A percentile compares a stretch with the other conserved stretches of the same genome.
Conservation (phyloP, 2,113 vertebrate genomes). For the Heloderma charlesbogerti region DNA sequence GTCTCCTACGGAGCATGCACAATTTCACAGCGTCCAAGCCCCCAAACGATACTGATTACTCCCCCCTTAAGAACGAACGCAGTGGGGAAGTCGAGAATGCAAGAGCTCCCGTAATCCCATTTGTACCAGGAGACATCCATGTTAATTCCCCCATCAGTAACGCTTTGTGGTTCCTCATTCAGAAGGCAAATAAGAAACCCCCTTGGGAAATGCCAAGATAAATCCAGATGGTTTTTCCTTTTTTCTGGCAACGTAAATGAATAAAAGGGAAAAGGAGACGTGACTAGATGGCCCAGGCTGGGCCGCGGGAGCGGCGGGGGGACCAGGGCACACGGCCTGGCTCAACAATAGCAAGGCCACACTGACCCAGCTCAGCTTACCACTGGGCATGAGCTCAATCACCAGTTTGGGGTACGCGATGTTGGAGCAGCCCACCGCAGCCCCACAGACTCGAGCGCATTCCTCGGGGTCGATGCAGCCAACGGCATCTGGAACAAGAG, state of each 20-base stretch:
- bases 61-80: neutral
- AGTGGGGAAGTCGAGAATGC: neutral
- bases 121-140: neutral
- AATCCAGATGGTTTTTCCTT: neutral
- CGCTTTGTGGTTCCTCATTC: neutral
- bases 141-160: neutral
- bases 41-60: neutral
- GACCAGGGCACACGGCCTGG: too few relatives aligned
- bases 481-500: constrained; percentile 80
- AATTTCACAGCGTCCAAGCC: neutral
- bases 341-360: neutral
- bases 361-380: constrained; percentile 70
- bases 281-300: too few relatives aligned
- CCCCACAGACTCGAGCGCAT: constrained; percentile 83
- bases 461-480: constrained; percentile 90
- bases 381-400: constrained; percentile 89
- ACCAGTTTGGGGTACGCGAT: constrained; percentile 91
- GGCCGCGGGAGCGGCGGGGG: neutral
- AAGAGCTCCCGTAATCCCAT: neutral
- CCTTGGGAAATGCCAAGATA: neutral
- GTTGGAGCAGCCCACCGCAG: constrained; percentile 91
- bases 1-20: too few relatives aligned
- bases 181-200: neutral
- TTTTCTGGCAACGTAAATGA: neutral
- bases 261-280: neutral